Base-by-base conservation (phyloP, 1,140 invertebrate genomes). In the Chlorops oryzae region DNA sequence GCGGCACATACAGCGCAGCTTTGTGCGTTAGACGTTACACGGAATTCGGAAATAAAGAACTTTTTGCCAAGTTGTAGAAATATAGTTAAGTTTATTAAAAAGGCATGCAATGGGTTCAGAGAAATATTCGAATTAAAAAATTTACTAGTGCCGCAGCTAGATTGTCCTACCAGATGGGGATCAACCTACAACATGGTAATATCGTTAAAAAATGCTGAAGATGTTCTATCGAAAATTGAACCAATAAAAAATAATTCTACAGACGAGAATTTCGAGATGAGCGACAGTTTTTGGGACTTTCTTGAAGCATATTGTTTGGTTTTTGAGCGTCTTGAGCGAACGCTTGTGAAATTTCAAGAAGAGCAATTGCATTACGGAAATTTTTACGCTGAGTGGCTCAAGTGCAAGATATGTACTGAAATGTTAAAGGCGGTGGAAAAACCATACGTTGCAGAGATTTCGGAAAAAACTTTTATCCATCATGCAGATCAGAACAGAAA, bases 311-410 rank as follows among this genome's bases (percentile, higher is more conserved):
- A 39, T 39, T 39, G 37, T 18, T 7, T 10, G 15, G 43, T 28
- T 5, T 46, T 46, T 17, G 10, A 9, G 28, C 43, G 25, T 13
- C 35, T 46, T 15, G 25, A 46, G 21, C 6, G 15, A 39, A 39
- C 37, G 5, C n/a, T 39, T 15, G 20, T 15, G 20, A 17, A 9
- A 39, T 39, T 39, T 15, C 25, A 46, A 28, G 43, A 27, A 17
- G 43, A 46, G 24, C 24, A 46, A 28, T 32, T 46, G 21, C 43
- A 46, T 34, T 46, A 46, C 21, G 27, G 43, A 28, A 46, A 46
- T 28, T 46, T 46, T 46, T 46, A 46, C 25, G 43, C 43, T 12
- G 25, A 46, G 35, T 46, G 43, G 43, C 25, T 46, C 10, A 46
- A 46, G 18, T 32, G n/a, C 5, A 46, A 9, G 27, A 25, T 46